Evolutionary conservation across 2,113 vertebrate genomes (phyloP).

Genomic region (Sylvia atricapilla): DNA sequence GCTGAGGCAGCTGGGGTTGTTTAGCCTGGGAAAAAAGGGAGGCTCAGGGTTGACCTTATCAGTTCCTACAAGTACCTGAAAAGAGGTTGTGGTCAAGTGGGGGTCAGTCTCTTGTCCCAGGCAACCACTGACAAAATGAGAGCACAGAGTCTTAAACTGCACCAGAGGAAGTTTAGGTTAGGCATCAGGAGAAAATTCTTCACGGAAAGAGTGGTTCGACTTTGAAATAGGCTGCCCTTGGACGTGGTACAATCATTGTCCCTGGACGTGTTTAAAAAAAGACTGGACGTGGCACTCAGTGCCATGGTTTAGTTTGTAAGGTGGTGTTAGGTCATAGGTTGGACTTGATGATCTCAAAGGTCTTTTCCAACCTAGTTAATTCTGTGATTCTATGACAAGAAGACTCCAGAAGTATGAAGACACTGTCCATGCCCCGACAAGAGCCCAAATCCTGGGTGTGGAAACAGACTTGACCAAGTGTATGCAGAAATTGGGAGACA

Average conservation of each 20-base stretch:
- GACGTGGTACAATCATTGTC: neutral
- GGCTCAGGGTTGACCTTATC: neutral
- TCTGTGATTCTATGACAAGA: neutral
- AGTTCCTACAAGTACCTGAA: neutral
- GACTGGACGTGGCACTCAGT: neutral
- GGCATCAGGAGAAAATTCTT: neutral
- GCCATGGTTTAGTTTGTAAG: neutral
- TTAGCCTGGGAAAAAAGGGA: neutral
- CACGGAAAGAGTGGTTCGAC: neutral
- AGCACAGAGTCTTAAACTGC: neutral
- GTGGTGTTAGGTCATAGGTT: neutral
- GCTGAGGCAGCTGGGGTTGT: neutral
- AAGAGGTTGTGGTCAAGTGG: neutral
- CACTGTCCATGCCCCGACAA: neutral
- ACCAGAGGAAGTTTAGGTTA: neutral
- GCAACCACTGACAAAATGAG: neutral
- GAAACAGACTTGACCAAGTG: neutral
- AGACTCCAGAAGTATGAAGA: neutral
- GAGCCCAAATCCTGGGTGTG: neutral
- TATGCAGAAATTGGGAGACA: neutral
- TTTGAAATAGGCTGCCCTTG: neutral
- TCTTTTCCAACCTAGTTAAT: neutral
- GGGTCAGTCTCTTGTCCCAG: neutral
- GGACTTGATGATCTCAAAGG: neutral
- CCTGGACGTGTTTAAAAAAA: neutral